Evolutionary conservation across 2,797 vertebrate genomes (phyloP).

Genomic region (Cetoscarus ocellatus): DNA sequence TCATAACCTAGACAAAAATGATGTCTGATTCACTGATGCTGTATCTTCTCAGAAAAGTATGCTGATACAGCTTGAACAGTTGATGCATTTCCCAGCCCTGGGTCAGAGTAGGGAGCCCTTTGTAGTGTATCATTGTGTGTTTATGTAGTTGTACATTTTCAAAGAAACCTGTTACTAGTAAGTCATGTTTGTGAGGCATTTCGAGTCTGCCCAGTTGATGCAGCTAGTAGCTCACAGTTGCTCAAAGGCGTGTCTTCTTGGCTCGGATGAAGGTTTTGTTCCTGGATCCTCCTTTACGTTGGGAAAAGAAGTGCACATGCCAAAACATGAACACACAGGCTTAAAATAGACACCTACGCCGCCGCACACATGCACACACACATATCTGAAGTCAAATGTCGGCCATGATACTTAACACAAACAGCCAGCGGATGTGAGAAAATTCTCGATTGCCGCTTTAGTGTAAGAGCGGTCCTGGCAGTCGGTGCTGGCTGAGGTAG

Average conservation of each 20-base stretch:
- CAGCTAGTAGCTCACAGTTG: slow-evolving; percentile 32
- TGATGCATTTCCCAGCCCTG: too few relatives aligned
- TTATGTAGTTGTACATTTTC: slow-evolving; percentile 21
- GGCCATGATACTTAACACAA: slow-evolving; percentile 30
- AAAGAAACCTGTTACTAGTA: slow-evolving; percentile 34
- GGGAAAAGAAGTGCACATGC: neutral
- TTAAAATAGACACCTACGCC: slow-evolving; percentile 35
- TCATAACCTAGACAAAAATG: too few relatives aligned
- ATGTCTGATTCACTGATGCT: too few relatives aligned
- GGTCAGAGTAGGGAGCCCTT: neutral
- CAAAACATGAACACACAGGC: slow-evolving; percentile 31
- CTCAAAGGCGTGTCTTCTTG: slow-evolving; percentile 50
- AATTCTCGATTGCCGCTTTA: slow-evolving; percentile 45
- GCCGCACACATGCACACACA: neutral
- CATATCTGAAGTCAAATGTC: slow-evolving; percentile 38
- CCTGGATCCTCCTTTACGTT: slow-evolving; percentile 12
- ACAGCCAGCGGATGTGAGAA: slow-evolving; percentile 32
- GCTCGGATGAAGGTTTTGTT: slow-evolving; percentile 17
- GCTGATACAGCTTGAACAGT: too few relatives aligned
- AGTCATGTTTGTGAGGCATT: slow-evolving; percentile 47
- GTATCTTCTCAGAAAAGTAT: too few relatives aligned
- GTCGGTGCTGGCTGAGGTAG: slow-evolving; percentile 32
- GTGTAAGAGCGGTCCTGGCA: slow-evolving; percentile 38
- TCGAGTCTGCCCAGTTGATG: slow-evolving; percentile 31
- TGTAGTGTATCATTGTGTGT: slow-evolving; percentile 20